A percentile compares a stretch with the other conserved stretches of the same genome.
phyloP scores from a whole-genome alignment of 2,797 vertebrate genomes.

The Sardinella longiceps region DNA sequence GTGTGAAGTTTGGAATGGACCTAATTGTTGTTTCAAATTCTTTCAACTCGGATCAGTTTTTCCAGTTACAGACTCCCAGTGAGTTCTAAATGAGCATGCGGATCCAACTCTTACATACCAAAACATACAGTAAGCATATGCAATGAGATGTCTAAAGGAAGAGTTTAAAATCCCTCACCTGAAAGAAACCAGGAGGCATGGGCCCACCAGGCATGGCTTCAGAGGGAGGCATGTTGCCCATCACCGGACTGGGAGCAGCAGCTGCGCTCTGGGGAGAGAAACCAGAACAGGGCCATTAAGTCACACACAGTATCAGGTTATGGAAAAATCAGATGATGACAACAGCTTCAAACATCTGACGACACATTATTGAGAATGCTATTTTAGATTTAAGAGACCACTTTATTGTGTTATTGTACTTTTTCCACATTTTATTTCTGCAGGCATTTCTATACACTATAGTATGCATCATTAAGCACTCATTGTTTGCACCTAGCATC shows the following conservation, averaged over 20 bases:
- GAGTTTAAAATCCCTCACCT: constrained; percentile 71
- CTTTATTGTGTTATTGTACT: not conserved
- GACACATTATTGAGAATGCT: not conserved
- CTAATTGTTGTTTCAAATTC: too few relatives aligned
- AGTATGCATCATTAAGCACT: not conserved
- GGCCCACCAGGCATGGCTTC: constrained; percentile 86
- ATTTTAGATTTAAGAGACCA: not conserved
- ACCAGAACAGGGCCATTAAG: not conserved
- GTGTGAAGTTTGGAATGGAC: too few relatives aligned
- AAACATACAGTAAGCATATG: not conserved
- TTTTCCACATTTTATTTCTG: too few relatives aligned
- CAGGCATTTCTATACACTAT: not conserved
- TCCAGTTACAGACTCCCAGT: too few relatives aligned
- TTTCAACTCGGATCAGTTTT: too few relatives aligned
- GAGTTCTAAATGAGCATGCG: not conserved
- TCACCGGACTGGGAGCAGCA: constrained; percentile 85
- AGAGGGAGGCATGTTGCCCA: constrained; percentile 87
- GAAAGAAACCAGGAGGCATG: constrained; percentile 87
- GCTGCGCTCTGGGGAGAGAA: constrained; percentile 79
- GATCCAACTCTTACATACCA: not conserved
- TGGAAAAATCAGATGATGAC: not conserved
- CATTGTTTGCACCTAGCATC: not conserved
- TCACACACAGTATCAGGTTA: not conserved
- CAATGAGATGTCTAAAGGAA: not conserved
- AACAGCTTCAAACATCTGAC: not conserved